Conservation (phyloP, 2,797 vertebrate species). For the Garrulus glandarius region DNA sequence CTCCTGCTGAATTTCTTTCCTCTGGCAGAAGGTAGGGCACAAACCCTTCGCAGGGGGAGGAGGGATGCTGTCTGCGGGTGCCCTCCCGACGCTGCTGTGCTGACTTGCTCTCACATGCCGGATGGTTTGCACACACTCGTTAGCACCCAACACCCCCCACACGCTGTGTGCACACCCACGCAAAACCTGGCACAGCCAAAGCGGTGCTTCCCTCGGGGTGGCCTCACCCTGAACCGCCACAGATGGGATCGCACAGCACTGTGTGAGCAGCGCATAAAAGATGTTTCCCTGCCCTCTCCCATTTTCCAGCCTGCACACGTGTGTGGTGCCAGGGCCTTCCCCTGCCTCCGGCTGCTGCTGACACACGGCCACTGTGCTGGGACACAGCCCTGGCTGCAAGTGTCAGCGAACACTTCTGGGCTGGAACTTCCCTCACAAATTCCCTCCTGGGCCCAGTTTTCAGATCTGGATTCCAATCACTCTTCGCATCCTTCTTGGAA, state of each 20-base stretch:
- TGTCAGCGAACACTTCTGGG: neutral
- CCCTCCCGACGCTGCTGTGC: neutral
- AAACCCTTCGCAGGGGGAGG: neutral
- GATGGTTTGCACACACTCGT: neutral
- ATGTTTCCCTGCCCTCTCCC: neutral
- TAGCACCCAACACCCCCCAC: neutral
- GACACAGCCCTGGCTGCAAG: neutral
- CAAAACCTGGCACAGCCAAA: neutral
- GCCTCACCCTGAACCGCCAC: neutral
- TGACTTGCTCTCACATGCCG: neutral
- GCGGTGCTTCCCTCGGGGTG: neutral
- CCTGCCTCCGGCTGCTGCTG: neutral
- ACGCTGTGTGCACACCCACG: neutral
- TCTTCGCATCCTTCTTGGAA: neutral
- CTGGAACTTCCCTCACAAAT: neutral
- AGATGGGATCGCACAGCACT: neutral
- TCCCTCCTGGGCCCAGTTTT: neutral
- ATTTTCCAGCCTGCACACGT: neutral
- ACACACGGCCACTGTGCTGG: neutral
- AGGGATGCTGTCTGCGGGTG: neutral
- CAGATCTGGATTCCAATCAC: neutral
- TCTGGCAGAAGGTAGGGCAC: neutral
- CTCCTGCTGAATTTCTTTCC: neutral
- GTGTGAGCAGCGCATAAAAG: neutral
- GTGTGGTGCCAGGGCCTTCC: neutral